These are phyloP conservation scores for Scelioninae gen. 1 DNA, from an alignment of 2,888 invertebrate genomes.

Conservation along the genomic window DNA sequence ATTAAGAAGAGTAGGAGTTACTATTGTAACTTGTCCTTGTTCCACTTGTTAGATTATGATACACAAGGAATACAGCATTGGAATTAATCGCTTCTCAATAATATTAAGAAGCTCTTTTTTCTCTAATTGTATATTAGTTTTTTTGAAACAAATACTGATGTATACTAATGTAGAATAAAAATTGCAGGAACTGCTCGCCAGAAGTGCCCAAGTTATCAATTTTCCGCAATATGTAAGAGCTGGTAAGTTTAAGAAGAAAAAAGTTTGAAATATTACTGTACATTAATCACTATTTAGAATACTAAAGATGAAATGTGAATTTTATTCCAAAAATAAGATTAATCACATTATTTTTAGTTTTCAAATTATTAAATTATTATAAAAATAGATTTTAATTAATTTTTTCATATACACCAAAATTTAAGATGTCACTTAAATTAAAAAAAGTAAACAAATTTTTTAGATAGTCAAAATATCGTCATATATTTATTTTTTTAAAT, in stretches of 20 bases:
- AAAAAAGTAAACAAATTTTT: too few relatives aligned
- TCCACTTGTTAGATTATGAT: slow-evolving; percentile 61
- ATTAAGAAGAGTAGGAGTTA: too few relatives aligned
- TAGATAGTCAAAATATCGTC: too few relatives aligned
- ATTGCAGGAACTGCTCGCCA: slow-evolving; percentile 40
- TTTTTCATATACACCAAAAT: too few relatives aligned
- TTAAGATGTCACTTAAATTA: too few relatives aligned
- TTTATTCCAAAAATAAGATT: too few relatives aligned
- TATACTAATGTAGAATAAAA: background rate
- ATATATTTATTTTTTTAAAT: too few relatives aligned
- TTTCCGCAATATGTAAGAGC: slow-evolving; percentile 18
- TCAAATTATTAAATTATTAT: too few relatives aligned
- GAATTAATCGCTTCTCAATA: slow-evolving; percentile 48
- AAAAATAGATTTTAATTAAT: too few relatives aligned
- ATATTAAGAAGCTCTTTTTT: slow-evolving; percentile 38
- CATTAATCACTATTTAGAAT: background rate
- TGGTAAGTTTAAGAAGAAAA: slow-evolving; percentile 26
- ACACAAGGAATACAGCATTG: slow-evolving; percentile 44
- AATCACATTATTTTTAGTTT: too few relatives aligned
- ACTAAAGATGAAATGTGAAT: too few relatives aligned
- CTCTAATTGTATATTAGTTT: slow-evolving; percentile 20
- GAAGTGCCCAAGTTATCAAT: slow-evolving; percentile 29
- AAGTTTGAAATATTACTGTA: background rate
- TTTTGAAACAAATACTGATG: background rate
- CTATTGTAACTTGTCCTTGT: slow-evolving; percentile 56